phyloP scores from a whole-genome alignment of 64 coral and sea anemone genomes.

The Exaiptasia diaphana region DNA sequence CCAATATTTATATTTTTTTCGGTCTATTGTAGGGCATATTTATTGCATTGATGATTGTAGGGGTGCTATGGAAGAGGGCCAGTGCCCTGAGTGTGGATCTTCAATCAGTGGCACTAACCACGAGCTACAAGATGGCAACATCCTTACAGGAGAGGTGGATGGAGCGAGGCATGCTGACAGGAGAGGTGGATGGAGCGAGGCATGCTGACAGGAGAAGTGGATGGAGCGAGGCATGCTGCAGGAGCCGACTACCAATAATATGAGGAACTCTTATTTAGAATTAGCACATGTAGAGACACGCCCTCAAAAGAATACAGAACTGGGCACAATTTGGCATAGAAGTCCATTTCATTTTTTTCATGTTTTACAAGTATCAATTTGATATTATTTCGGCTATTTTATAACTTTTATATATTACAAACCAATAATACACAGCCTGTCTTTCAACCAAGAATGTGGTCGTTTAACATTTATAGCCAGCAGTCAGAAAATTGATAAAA shows the following conservation, averaged over 20 bases:
- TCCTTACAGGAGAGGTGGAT: constrained; percentile 52
- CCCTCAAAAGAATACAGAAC: no score
- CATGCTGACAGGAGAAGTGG: constrained; percentile 47
- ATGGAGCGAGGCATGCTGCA: constrained; percentile 53
- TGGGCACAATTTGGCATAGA: no score
- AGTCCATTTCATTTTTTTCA: no score
- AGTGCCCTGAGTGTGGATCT: constrained; percentile 65
- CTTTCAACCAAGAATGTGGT: no score
- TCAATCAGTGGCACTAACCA: constrained; percentile 44
- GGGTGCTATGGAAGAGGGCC: constrained; percentile 53
- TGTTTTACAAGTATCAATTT: no score
- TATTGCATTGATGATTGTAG: constrained; percentile 69
- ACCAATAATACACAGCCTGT: no score
- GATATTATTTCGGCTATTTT: no score
- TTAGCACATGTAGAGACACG: no score
- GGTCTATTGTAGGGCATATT: constrained; percentile 58
- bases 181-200: constrained; percentile 42
- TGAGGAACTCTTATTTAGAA: not conserved
- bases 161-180: constrained; percentile 47
- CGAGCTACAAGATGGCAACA: constrained; percentile 17
- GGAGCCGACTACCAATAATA: constrained; percentile 38
- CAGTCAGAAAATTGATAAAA: no score
- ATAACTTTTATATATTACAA: no score
- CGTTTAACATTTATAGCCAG: no score
- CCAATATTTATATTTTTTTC: no score